Evolutionary conservation across 2,797 vertebrate species (phyloP).

Genomic region (Pampus argenteus): DNA sequence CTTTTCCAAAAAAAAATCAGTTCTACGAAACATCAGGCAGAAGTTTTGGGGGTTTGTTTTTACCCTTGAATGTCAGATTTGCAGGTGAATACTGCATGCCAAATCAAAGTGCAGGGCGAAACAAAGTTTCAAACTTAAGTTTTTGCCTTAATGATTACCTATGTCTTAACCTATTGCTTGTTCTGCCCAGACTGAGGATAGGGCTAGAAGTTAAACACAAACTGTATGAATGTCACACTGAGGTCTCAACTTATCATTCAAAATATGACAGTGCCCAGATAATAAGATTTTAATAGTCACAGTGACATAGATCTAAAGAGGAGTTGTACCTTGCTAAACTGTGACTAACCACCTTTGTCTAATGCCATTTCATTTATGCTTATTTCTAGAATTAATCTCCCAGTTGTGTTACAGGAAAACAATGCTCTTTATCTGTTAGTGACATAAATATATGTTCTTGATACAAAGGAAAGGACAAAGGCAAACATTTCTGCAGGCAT

Average conservation of each 20-base stretch:
- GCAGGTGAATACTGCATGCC: background rate
- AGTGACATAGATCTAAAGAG: background rate
- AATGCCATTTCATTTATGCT: background rate
- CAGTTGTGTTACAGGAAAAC: background rate
- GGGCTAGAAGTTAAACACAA: conserved; percentile 51
- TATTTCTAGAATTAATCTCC: background rate
- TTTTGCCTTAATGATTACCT: conserved; percentile 59
- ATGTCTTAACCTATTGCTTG: conserved; percentile 46
- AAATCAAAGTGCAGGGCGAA: background rate
- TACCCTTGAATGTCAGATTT: conserved; percentile 24
- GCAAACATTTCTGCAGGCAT: background rate
- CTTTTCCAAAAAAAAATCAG: background rate
- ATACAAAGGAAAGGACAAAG: background rate
- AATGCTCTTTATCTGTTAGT: background rate
- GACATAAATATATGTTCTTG: background rate
- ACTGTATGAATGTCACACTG: conserved; percentile 25
- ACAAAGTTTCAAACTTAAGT: background rate
- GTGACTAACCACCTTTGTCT: background rate
- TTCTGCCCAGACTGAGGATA: background rate
- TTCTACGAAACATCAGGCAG: background rate
- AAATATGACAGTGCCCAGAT: background rate
- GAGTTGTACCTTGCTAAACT: background rate
- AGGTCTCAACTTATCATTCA: background rate
- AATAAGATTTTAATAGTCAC: background rate
- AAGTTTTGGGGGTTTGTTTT: background rate